Conservation (phyloP, 2,797 vertebrate genomes). For the Oophaga sylvatica region DNA sequence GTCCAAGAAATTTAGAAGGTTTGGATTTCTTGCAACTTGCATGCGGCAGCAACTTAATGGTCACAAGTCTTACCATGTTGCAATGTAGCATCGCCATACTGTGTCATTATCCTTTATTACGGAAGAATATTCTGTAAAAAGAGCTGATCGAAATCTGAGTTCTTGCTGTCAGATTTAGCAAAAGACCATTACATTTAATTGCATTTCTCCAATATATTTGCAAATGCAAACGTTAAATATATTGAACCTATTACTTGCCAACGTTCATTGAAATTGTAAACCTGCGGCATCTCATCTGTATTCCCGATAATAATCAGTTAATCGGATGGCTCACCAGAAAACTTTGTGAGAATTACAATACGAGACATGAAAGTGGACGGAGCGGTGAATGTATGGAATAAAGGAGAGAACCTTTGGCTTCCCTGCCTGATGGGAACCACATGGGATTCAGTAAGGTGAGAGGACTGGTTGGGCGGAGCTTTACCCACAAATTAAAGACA, state of each 20-base stretch:
- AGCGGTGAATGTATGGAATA: not conserved
- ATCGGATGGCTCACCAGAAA: conserved; percentile 15
- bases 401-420: conserved; percentile 25
- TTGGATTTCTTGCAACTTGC: too few species aligned
- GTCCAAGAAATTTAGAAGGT: too few species aligned
- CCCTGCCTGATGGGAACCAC: conserved; percentile 46
- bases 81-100: too few species aligned
- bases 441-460: conserved; percentile 57
- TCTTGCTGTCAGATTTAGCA: too few species aligned
- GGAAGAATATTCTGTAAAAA: too few species aligned
- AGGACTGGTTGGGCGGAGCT: conserved; percentile 38
- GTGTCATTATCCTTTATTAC: too few species aligned
- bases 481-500: conserved; percentile 55
- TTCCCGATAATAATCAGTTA: not conserved
- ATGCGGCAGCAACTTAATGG: too few species aligned
- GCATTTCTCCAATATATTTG: not conserved
- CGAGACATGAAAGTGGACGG: conserved; percentile 34
- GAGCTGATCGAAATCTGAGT: too few species aligned
- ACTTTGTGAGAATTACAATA: conserved; percentile 3
- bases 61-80: too few species aligned
- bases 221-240: not conserved
- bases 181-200: not conserved
- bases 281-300: not conserved
- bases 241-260: not conserved
- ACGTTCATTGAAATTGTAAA: not conserved